A percentile compares a stretch with the other conserved stretches of the same genome.
These are phyloP conservation scores for Oxystoma pomonae DNA, from an alignment of 2,888 invertebrate genomes.

Conservation along the genomic window DNA sequence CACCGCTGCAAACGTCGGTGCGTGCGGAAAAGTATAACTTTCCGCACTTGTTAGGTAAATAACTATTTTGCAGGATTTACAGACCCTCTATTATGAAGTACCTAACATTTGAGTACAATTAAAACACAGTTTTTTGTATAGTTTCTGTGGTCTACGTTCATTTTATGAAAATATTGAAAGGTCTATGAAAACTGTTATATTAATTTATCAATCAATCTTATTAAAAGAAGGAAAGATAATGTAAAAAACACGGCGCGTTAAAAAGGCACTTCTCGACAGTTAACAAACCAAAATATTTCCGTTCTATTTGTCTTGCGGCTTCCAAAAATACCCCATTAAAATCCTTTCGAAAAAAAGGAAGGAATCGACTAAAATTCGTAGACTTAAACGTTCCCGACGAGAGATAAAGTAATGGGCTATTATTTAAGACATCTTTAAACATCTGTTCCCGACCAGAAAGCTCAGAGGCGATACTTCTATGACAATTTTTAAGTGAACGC, in stretches of 20 bases:
- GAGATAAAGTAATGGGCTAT: conserved; percentile 34
- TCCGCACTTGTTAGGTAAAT: no score
- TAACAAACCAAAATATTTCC: conserved; percentile 2
- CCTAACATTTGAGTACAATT: no score
- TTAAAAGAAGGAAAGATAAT: no score
- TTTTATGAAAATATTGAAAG: no score
- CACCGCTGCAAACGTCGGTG: no score
- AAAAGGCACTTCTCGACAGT: not conserved
- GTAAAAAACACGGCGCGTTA: not conserved
- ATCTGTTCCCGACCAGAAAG: conserved; percentile 34
- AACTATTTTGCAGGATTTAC: no score
- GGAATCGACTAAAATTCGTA: not conserved
- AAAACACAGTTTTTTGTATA: no score
- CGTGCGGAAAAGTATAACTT: no score
- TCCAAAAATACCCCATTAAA: conserved; percentile 1
- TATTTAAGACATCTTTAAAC: conserved; percentile 33
- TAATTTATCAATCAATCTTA: no score
- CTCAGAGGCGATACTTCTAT: conserved; percentile 33
- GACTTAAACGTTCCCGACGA: conserved; percentile 22
- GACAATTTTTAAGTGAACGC: conserved; percentile 37
- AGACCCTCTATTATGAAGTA: no score
- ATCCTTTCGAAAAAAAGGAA: not conserved
- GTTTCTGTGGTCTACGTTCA: no score
- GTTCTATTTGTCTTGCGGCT: not conserved
- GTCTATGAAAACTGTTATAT: no score